A percentile compares a stretch with the other conserved stretches of the same genome.
Evolutionary conservation across 2,888 invertebrate genomes (phyloP).

Genomic region (Ormyrus rosae): DNA sequence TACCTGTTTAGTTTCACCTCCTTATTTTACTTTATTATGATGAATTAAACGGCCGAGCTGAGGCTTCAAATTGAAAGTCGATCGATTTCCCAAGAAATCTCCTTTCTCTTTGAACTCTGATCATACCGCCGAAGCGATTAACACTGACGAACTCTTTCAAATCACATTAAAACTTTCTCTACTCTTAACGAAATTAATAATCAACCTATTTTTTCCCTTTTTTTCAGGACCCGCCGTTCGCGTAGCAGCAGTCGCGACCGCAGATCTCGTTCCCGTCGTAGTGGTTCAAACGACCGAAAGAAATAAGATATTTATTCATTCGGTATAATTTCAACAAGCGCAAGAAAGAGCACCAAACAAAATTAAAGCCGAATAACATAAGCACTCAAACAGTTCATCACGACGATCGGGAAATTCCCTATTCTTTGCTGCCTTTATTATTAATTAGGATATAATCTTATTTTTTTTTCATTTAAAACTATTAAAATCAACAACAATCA

Average conservation of each 20-base stretch:
- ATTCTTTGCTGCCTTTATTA: slow-evolving; percentile 36
- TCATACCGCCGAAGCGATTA: slow-evolving; percentile 59
- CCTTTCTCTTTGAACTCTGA: slow-evolving; percentile 53
- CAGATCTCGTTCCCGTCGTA: slow-evolving; percentile 73
- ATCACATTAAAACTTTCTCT: background rate
- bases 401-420: background rate
- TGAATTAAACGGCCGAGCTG: slow-evolving; percentile 58
- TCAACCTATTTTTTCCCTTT: slow-evolving; percentile 14
- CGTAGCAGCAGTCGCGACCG: slow-evolving; percentile 72
- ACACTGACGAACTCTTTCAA: slow-evolving; percentile 47
- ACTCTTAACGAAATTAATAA: background rate
- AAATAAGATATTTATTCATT: slow-evolving; percentile 64
- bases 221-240: slow-evolving; percentile 72
- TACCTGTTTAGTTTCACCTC: background rate
- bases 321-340: background rate
- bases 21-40: slow-evolving; percentile 40
- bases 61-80: slow-evolving; percentile 52
- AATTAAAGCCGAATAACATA: slow-evolving; percentile 10
- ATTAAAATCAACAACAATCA: too few relatives aligned
- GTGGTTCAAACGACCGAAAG: slow-evolving; percentile 74
- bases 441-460: background rate
- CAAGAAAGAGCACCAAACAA: slow-evolving; percentile 13
- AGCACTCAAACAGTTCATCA: background rate
- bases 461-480: background rate
- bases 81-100: slow-evolving; percentile 49